Percentiles rank a stretch among this genome's conserved stretches.
Evolutionary conservation across 2,888 invertebrate species (phyloP).

Genomic region (Eupithecia exiguata): DNA sequence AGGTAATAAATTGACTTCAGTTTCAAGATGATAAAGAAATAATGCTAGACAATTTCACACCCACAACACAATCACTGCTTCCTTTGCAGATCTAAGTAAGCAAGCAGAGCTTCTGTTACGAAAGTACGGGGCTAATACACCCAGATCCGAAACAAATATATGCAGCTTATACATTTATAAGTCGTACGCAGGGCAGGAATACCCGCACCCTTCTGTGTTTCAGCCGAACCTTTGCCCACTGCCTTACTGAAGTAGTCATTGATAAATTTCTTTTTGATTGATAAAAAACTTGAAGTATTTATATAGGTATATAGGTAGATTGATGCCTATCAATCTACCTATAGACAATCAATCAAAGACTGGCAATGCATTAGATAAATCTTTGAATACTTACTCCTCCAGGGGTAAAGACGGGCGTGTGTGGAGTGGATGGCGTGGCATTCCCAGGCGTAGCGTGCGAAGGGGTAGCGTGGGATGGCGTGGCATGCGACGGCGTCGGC

Average conservation of each 20-base stretch:
- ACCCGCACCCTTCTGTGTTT: background rate
- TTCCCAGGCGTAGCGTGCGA: conserved; percentile 89
- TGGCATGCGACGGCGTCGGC: conserved; percentile 88
- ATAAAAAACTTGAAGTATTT: no score
- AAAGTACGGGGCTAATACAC: background rate
- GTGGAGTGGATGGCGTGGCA: conserved; percentile 84
- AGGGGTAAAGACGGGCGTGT: conserved; percentile 89
- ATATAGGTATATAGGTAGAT: no score
- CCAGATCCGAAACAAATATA: no score
- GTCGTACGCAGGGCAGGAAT: background rate
- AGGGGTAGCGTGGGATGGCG: conserved; percentile 89
- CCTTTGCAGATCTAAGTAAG: background rate
- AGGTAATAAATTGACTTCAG: background rate
- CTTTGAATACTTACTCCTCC: conserved; percentile 84
- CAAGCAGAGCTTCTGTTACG: background rate
- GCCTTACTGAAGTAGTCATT: background rate
- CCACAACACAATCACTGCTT: no score
- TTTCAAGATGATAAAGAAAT: conserved; percentile 1
- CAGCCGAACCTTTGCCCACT: background rate
- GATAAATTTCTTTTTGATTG: no score
- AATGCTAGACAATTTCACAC: background rate
- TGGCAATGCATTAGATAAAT: no score
- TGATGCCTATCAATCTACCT: no score
- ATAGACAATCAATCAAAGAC: no score
- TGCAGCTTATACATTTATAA: background rate